Base-by-base conservation (phyloP, 2,888 invertebrate genomes). In the Empis livida region DNA sequence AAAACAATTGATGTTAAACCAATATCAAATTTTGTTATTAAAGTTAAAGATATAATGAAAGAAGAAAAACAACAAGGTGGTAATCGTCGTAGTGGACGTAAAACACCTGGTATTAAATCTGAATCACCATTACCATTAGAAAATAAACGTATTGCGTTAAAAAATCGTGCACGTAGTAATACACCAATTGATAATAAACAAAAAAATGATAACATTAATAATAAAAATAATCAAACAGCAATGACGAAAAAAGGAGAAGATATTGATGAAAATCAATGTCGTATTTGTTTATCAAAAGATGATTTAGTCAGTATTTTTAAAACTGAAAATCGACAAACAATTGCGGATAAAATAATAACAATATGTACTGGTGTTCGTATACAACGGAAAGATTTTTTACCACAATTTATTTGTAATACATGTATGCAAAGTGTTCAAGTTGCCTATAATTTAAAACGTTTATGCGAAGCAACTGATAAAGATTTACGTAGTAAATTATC, bases 351-450 rank as follows among this genome's bases (percentile, higher is more conserved):
- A 56, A 54, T 71, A 48, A 64, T 70, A 63, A 56, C 57, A 4
- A 55, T 70, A 23, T 70, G 71, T 47, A 63, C 70, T n/a, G 57
- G 57, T 5, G 64, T 71, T 2, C 61, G 61, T 48, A 67, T 71
- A 43, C 58, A 59, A 11, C 58, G 56, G 27, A 65, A 66, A 51
- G 71, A 71, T 54, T 69, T 62, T 45, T 60, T 71, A 52, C 71
- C 71, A 2, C 67, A 69, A 48, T 66, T 59, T 43, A 65, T 71
- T 17, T 71, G 71, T 53, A 55, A 56, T 17, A 50, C 56, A 13
- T 71, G 71, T 53, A 55, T 62, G 49, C 60, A 60, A 39, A 68
- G 67, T 50, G 59, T 71, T 13, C 62, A 59, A 13, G 61, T 64
- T 46, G 71, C 71, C 39, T 61, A 64, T 49, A 60, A 67, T 45